Conservation (phyloP, 2,113 vertebrate genomes). For the Hippopotamus amphibius region DNA sequence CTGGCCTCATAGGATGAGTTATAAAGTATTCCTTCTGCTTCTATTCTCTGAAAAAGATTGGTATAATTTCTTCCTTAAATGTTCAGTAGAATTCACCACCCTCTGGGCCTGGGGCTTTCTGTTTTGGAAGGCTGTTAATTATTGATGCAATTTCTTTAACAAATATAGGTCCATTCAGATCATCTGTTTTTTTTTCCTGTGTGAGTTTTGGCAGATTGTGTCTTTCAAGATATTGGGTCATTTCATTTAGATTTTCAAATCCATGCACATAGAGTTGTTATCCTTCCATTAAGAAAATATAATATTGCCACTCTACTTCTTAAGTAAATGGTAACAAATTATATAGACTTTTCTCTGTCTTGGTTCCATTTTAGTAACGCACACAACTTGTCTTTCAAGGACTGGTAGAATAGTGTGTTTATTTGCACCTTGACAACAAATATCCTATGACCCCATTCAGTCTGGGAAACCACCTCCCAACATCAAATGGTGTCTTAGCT, state of each 20-base stretch:
- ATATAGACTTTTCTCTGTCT: neutral
- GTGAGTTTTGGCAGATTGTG: neutral
- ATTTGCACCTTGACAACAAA: neutral
- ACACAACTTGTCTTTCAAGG: neutral
- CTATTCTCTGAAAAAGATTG: neutral
- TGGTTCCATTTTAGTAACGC: neutral
- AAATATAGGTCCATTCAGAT: neutral
- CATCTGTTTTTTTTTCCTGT: neutral
- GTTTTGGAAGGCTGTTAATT: neutral
- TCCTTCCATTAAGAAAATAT: neutral
- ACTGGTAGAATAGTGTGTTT: neutral
- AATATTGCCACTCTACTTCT: neutral
- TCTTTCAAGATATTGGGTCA: neutral
- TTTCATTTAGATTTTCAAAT: neutral
- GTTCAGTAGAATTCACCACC: neutral
- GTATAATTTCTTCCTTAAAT: neutral
- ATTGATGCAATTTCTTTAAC: neutral
- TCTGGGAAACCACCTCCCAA: neutral
- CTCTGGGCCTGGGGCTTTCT: neutral
- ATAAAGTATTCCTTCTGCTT: neutral
- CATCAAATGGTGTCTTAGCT: neutral
- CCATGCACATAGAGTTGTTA: neutral
- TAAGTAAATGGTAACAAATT: conserved; percentile 7
- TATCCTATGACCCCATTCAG: neutral
- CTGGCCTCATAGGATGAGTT: neutral